Percentiles rank a stretch among this genome's conserved stretches.
These are phyloP conservation scores for Myzus persicae DNA, from an alignment of 1,140 invertebrate genomes.

Conservation along the genomic window DNA sequence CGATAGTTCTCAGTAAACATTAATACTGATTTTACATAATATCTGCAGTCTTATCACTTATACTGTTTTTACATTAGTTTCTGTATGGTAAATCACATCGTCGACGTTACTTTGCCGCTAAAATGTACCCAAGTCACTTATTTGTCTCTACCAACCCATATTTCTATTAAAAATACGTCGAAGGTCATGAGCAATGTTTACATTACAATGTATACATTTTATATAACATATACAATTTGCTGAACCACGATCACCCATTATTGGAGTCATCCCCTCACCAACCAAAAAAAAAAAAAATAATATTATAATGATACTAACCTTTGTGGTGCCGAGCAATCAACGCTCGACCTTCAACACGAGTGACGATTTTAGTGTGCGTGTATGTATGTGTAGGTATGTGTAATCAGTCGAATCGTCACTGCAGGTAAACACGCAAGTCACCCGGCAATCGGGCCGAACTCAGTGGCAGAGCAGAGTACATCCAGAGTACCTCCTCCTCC, in stretches of 20 bases:
- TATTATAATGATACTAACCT: neutral
- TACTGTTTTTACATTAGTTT: no score
- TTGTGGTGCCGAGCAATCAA: neutral
- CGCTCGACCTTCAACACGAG: neutral
- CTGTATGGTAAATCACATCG: no score
- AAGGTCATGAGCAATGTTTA: neutral
- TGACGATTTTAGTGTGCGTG: neutral
- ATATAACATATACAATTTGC: neutral
- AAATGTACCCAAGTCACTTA: neutral
- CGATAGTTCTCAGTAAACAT: neutral
- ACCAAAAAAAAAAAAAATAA: neutral
- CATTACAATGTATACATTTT: accelerated
- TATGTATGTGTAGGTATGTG: no score
- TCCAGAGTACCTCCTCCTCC: neutral
- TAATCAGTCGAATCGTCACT: neutral
- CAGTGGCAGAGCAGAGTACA: neutral
- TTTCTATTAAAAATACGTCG: neutral
- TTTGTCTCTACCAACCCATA: neutral
- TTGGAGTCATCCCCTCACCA: neutral
- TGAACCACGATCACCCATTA: neutral
- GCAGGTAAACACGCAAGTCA: neutral
- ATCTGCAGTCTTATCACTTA: neutral
- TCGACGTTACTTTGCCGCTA: neutral
- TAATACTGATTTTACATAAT: neutral
- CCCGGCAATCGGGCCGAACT: neutral